Evolutionary conservation across 1,140 invertebrate species (phyloP).

Genomic region (Drosophila suzukii): DNA sequence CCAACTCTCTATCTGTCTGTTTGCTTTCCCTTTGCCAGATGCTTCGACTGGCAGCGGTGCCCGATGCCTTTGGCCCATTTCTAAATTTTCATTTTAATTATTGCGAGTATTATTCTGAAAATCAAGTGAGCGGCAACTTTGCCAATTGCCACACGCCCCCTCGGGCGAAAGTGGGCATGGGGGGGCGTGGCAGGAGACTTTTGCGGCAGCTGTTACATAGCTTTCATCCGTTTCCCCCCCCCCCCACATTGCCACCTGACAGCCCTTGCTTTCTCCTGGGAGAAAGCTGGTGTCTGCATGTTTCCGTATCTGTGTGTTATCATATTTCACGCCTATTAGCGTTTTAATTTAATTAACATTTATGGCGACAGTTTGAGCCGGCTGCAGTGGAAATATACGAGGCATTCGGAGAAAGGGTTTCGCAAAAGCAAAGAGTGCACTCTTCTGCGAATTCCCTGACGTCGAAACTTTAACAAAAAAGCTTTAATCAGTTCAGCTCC

Average conservation of each 20-base stretch:
- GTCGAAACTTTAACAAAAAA: slow-evolving; percentile 11
- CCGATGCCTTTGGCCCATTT: slow-evolving; percentile 57
- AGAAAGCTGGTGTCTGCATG: slow-evolving; percentile 10
- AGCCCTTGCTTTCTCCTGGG: neutral
- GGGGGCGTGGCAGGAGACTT: neutral
- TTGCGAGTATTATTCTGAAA: slow-evolving; percentile 77
- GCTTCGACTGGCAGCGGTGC: slow-evolving; percentile 38
- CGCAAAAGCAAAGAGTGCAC: too few relatives aligned
- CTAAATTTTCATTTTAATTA: slow-evolving; percentile 82
- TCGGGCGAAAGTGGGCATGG: neutral
- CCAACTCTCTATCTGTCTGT: slow-evolving; percentile 17
- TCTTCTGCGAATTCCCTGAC: neutral
- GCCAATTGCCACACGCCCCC: slow-evolving; percentile 27
- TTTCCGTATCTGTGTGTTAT: slow-evolving; percentile 60
- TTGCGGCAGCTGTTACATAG: slow-evolving; percentile 64
- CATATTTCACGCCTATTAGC: slow-evolving; percentile 81
- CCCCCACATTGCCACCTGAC: slow-evolving; percentile 35
- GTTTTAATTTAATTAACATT: slow-evolving; percentile 82
- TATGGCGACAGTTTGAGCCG: slow-evolving; percentile 74
- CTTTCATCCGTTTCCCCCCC: slow-evolving; percentile 10
- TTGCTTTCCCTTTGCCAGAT: slow-evolving; percentile 59
- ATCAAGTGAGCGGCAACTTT: slow-evolving; percentile 74
- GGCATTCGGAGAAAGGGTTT: slow-evolving; percentile 4
- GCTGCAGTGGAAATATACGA: slow-evolving; percentile 41
- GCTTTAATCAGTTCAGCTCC: slow-evolving; percentile 8